Evolutionary conservation across 2,113 vertebrate genomes (phyloP), one percentile per base, ranked within the genome.

Genomic region (Cariama cristata): DNA sequence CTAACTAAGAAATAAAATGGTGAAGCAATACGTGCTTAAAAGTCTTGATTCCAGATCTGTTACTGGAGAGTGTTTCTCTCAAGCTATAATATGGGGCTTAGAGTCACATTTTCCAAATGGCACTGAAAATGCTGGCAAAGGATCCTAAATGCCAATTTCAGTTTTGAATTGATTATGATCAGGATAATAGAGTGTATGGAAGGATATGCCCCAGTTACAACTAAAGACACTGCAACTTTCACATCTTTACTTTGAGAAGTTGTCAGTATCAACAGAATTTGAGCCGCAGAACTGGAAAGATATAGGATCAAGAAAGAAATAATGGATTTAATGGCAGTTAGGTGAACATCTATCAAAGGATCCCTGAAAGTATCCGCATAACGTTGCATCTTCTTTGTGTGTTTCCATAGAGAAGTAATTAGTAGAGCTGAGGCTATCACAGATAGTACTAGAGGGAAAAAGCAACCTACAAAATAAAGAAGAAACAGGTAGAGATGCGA

Each of bases 311-410:
- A 67, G 74, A 97, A 98, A 79, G 91, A 97, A 72, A 89, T 64
- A 81, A 98, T 67, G 16, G 90, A 96, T 90, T 96, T 97, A 63
- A 96, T 80, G 32, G 64, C 93, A 76, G 40, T 96, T 93, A 96
- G 17, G 26, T 95, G 95, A 94, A 96, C 87, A 56, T 76, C 68
- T 77, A 47, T 63, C 52, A 33, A 16, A 44, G 63, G 44, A 85
- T 94, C 81, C 30, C 42, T 96, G 71, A 95, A 90, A 32, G 47
- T 86, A 32, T 76, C 49, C 30, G 9, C 15, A 3, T 95, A 86
- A 22, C 8, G 10, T 59, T 90, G 77, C 93, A 96, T 98, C 4
- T 83, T 96, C 77, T 44, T 96, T 52, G 90, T 88, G 40, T 97
- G 94, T 71, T 82, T 92, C 72, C 93, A 96, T 8, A 98, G 32